These are phyloP conservation scores for Idaea dimidiata DNA, from an alignment of 2,888 invertebrate genomes.

Conservation along the genomic window DNA sequence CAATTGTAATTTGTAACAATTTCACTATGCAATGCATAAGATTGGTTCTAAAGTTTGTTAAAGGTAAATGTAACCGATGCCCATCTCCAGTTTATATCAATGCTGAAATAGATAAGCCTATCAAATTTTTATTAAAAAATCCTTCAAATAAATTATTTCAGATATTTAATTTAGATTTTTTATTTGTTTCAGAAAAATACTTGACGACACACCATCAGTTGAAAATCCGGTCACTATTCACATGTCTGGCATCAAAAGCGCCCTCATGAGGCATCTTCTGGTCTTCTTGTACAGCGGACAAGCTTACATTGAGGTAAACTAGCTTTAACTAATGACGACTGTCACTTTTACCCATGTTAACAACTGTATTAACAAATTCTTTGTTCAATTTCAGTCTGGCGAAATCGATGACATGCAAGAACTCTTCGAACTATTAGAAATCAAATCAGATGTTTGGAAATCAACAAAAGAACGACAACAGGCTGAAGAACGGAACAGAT, in stretches of 20 bases:
- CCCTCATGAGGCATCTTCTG: conserved; percentile 89
- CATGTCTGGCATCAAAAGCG: conserved; percentile 90
- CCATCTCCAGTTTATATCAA: no score
- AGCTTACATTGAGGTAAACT: conserved; percentile 87
- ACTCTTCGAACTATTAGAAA: conserved; percentile 90
- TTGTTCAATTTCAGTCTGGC: conserved; percentile 81
- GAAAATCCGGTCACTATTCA: conserved; percentile 89
- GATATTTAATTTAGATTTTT: conserved; percentile 14
- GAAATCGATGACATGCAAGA: conserved; percentile 92
- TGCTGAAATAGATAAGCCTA: background rate
- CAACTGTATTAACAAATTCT: background rate
- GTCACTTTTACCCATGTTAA: background rate
- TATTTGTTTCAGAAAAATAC: conserved; percentile 79
- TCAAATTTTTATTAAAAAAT: background rate
- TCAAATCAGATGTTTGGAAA: conserved; percentile 90
- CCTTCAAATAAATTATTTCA: background rate
- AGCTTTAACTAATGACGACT: conserved; percentile 12
- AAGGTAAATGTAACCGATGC: no score
- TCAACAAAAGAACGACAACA: conserved; percentile 77
- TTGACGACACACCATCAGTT: conserved; percentile 86
- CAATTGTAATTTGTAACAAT: no score
- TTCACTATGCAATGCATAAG: no score
- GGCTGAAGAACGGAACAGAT: conserved; percentile 73
- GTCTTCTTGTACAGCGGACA: conserved; percentile 93
- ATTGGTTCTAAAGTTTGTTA: no score